Base-by-base conservation (phyloP, 1,140 invertebrate genomes). In the Stenopsyche tienmushanensis region DNA sequence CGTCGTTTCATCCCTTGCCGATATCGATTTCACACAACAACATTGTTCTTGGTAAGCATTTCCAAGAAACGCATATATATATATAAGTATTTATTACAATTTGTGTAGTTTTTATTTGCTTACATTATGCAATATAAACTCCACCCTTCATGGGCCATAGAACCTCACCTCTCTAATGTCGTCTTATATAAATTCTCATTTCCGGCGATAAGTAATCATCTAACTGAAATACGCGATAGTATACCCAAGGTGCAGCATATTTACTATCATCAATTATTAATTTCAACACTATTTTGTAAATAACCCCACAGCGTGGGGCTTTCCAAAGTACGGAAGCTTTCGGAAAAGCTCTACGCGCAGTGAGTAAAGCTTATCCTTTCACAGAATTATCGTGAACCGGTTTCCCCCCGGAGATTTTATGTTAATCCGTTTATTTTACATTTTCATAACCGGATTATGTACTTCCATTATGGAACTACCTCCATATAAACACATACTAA, bases 361-460 rank as follows among this genome's bases (percentile, higher is more conserved):
- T n/a, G n/a, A n/a, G 50, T 53, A 50, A 20, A 7, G 20, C 47
- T 7, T 20, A 7, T n/a, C 13, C 47, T 18, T 15, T 53, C 24
- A 1, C 18, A n/a, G 17, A 39, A 57, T 57, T 57, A 57, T 57
- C 53, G 53, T 21, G 17, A 57, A 41, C 53, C 53, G 17, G 50
- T 53, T 53, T 53, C n/a, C 18, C 20, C 34, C 39, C 20, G 29
- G 3, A 17, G 41, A 60, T 60, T 57, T 49, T 23, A 60, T 18
- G 17, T 44, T 60, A 60, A 60, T 60, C 57, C 57, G 18, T 34
- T 60, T 60, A 60, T 60, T 47, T 57, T 60, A 24, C 57, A 24
- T 60, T 60, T 60, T 60, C 57, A 60, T 60, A 60, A 60, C 42
- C 42, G 57, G 57, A 60, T 60, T 60, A 60, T 20, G 25, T 26